Base-by-base conservation (phyloP, 2,888 invertebrate genomes). In the Allacma fusca region DNA sequence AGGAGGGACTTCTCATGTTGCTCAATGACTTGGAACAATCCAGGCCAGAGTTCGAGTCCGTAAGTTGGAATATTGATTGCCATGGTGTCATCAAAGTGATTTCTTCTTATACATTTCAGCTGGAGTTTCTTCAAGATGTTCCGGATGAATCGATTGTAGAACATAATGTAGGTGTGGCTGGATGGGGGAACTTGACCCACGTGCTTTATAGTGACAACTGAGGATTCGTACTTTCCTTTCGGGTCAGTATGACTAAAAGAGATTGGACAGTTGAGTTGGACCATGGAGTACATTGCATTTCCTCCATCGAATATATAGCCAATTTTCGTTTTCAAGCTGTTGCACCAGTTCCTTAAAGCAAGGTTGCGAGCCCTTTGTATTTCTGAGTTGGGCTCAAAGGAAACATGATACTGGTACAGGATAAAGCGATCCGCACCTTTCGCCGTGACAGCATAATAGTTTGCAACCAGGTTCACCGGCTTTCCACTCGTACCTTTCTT, bases 401-500 rank as follows among this genome's bases (percentile, higher is more conserved):
- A 26, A 4, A 74, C 64, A 23, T 64, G 64, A 21, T 74, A 64
- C 13, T 64, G 29, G 34, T 64, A 34, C 1, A 74, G 34, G 23
- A 26, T 40, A 1, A 62, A 74, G 24, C 23, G 4, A 5, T 43
- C 57, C 4, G 62, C 24, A 40, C 19, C 43, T 29, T 24, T 1
- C 9, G 34, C n/a, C 34, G 19, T 23, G 0, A 74, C 13, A 16
- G 57, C 59, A 29, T 64, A 74, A 24, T 74, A 74, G 23, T 74
- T 74, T 1, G 74, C 59, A 2, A 64, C 26, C 13, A 74, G n/a
- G 19, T n/a, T 16, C 1, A 74, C 19, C 4, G 62, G 21, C 29
- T 74, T 40, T 62, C 74, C 74, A 21, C 59, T 26, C 21, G 74
- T 64, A 21, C 74, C 74, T 64, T 29, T 64, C 21, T 74, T 74